phyloP scores from a whole-genome alignment of 1,140 invertebrate species.

The Globodera rostochiensis region DNA sequence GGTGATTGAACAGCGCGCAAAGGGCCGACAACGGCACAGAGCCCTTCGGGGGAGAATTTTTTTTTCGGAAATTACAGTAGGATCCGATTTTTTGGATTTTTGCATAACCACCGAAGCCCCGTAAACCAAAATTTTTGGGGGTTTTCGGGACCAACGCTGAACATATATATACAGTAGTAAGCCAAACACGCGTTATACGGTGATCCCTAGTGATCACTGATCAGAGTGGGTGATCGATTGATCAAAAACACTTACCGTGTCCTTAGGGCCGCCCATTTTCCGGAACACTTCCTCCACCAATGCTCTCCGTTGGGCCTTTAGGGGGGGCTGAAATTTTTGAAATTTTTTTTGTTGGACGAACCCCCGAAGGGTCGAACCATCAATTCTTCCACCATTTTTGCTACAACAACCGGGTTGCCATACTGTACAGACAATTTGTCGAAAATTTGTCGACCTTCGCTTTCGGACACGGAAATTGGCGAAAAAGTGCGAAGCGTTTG shows the following conservation, averaged over 20 bases:
- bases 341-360: no score
- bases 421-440: background rate
- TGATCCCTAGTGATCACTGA: no score
- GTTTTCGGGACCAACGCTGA: no score
- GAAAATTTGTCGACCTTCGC: background rate
- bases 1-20: background rate
- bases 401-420: background rate
- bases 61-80: background rate
- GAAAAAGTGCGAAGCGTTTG: background rate
- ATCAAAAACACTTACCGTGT: background rate
- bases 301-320: background rate
- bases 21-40: background rate
- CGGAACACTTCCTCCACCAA: conserved; percentile 3
- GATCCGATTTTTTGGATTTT: no score
- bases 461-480: background rate
- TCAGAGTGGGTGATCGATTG: no score
- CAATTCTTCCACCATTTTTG: conserved; percentile 6
- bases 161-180: no score
- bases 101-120: no score
- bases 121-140: no score
- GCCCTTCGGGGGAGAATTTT: background rate
- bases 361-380: background rate
- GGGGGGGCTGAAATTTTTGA: background rate
- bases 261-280: background rate
- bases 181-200: no score